Base-by-base conservation (phyloP, 2,113 vertebrate genomes). In the Mugil cephalus region DNA sequence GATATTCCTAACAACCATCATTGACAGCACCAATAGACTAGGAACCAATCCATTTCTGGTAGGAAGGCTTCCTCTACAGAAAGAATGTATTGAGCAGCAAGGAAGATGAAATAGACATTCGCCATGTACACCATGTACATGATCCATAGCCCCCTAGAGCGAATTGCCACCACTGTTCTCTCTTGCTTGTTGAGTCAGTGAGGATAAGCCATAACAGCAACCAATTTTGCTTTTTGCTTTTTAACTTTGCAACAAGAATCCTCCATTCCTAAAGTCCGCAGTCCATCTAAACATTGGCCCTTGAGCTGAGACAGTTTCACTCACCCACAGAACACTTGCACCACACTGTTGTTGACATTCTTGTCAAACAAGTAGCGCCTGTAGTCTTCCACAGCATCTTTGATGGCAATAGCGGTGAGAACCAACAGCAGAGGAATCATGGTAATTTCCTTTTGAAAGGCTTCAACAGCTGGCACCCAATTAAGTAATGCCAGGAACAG, bases 401-500 rank as follows among this genome's bases (percentile, higher is more conserved):
- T 99, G 67, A 99, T 88, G 43, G 95, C 97, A 10, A 97, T 99
- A 52, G 97, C 94, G 2, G 84, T 83, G 34, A 99, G 95, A 45
- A 99, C 98, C 0, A 93, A 94, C n/a, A 95, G 15, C 6, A 99
- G 89, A 18, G 98, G 98, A 43, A 99, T 89, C 97, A 99, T 98
- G 1, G 98, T 98, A 66, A 99, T 97, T 88, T 99, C 97, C 83
- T 98, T 99, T 72, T 97, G 96, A 88, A 99, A 99, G 54, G 97
- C 98, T 90, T 99, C 97, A 65, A 99, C 97, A 15, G 95, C 90
- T 10, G 98, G 98, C n/a, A 99, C 94, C 98, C 98, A 99, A 88
- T 99, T 99, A 69, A 99, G 80, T 66, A 98, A 84, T 34, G 93
- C 96, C 46, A 99, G 85, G 89, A 98, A 98, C 13, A 99, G 90